phyloP scores from a whole-genome alignment of 1,140 invertebrate genomes.

The Anoplophora glabripennis region DNA sequence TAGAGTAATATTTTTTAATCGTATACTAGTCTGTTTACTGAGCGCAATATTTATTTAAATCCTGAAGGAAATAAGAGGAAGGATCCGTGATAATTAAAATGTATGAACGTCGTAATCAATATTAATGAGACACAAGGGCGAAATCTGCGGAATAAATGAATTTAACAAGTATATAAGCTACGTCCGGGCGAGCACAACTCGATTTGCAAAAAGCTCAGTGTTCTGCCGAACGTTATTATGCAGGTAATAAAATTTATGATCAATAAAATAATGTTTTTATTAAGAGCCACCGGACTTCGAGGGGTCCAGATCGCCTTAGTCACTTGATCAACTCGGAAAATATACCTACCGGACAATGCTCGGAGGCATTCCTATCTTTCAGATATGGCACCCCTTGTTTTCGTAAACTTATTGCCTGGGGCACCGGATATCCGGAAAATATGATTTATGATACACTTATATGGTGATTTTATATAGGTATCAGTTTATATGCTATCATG shows the following conservation, averaged over 20 bases:
- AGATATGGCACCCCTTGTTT: constrained; percentile 5
- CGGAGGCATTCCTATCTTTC: not conserved
- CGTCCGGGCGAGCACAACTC: constrained; percentile 1
- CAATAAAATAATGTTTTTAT: constrained; percentile 14
- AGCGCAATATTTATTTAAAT: no score
- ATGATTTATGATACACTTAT: constrained; percentile 6
- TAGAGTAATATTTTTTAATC: no score
- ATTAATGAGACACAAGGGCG: no score
- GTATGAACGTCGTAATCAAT: no score
- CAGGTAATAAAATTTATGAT: constrained; percentile 10
- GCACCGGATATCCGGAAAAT: constrained; percentile 10
- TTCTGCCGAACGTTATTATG: constrained; percentile 5
- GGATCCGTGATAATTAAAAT: no score
- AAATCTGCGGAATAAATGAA: no score
- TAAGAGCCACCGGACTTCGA: constrained; percentile 5
- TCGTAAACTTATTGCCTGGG: constrained; percentile 9
- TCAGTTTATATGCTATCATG: no score
- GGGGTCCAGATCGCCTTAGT: not conserved
- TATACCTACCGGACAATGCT: constrained; percentile 8
- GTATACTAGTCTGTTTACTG: no score
- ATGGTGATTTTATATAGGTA: constrained; percentile 10
- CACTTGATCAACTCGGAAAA: constrained; percentile 8
- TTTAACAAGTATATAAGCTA: constrained; percentile 4
- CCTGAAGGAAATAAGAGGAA: no score
- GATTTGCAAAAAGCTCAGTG: constrained; percentile 5